These are phyloP conservation scores for Ceriagrion tenellum DNA, from an alignment of 2,888 invertebrate genomes.

Conservation along the genomic window DNA sequence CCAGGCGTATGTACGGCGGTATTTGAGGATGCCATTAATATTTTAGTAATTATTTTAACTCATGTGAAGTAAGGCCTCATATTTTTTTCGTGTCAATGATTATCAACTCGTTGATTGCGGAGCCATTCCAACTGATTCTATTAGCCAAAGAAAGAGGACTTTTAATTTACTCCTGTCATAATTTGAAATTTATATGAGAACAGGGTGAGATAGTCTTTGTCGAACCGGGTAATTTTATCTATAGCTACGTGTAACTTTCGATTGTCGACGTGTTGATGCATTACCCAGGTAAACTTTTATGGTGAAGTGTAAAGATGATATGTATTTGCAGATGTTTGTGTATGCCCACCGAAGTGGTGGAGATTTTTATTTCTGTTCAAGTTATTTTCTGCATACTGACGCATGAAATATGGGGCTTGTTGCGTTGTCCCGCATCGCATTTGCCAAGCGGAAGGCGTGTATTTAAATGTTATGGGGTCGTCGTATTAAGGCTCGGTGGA, in stretches of 20 bases:
- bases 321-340: background rate
- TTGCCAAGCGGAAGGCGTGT: background rate
- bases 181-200: too few species aligned
- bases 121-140: background rate
- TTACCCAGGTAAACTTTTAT: too few species aligned
- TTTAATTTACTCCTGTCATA: background rate
- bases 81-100: background rate
- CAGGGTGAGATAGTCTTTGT: too few species aligned
- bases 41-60: too few species aligned
- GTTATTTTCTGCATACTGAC: background rate
- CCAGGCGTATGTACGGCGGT: too few species aligned
- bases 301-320: background rate
- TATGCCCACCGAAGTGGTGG: background rate
- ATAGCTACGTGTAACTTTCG: background rate
- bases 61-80: too few species aligned
- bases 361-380: background rate
- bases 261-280: too few species aligned
- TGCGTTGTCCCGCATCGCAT: background rate
- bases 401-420: background rate
- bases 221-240: too few species aligned
- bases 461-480: conserved; percentile 11
- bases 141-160: background rate
- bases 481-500: background rate
- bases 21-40: too few species aligned
- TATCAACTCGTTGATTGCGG: background rate